Base-by-base conservation (phyloP, 2,888 invertebrate genomes). In the Exephanes ischioxanthus region DNA sequence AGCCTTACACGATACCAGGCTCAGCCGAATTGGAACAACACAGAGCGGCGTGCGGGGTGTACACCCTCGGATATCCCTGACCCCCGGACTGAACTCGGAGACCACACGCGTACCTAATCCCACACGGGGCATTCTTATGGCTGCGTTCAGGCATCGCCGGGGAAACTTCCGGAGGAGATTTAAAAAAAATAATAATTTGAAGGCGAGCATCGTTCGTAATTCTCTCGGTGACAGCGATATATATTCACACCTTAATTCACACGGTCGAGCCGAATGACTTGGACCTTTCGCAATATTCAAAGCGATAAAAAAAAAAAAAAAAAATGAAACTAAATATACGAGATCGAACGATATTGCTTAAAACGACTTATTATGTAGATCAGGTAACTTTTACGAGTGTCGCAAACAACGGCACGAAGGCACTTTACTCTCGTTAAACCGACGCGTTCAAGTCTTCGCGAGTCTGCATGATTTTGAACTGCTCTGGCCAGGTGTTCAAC, bases 31-130 rank as follows among this genome's bases (percentile, higher is more conserved):
- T 79, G 77, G 80, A 63, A 76, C 66, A 66, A 80, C 78, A 67
- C 53, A 53, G 22, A 33, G 48, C 14, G 63, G 14, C 22, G 63
- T 71, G 63, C 68, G 14, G 77, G 79, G 80, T 87, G 86, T 87
- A 79, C 76, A 86, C 66, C 58, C 86, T 85, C 79, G 72, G 66
- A 73, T 79, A 89, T 87, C 88, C 89, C 84, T 87, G 88, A 89
- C 89, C 88, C 73, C 58, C 19, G 41, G 55, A 76, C 67, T 87
- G 88, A 91, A 90, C 88, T 88, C 88, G 85, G 89, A 89, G 91
- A 92, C 88, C 90, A 85, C 86, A 87, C 78, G 86, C 87, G 83
- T 88, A 86, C 87, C 86, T 92, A 92, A 92, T 91, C 89, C 88
- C 71, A 63, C 82, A 45, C 45, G 37, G 30, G 33, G 88, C 88